Conservation (phyloP, 2,888 invertebrate genomes). For the Nymphalis polychloros region DNA sequence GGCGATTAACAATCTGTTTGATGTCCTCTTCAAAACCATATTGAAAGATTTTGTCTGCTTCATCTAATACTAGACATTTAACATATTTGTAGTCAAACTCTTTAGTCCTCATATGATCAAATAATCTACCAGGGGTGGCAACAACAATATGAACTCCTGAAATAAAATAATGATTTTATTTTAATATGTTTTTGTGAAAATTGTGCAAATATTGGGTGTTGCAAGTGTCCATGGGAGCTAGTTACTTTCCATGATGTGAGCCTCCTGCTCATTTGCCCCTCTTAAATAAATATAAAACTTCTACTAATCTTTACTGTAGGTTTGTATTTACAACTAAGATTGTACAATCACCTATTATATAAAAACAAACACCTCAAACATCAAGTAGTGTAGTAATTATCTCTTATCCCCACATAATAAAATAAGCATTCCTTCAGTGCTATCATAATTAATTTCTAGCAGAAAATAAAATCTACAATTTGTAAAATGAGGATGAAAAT, state of each 20-base stretch:
- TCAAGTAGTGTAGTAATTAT: too few species aligned
- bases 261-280: too few species aligned
- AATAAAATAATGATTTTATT: neutral
- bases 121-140: constrained; percentile 95
- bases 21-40: constrained; percentile 98
- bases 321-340: too few species aligned
- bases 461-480: neutral
- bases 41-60: constrained; percentile 97
- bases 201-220: neutral
- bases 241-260: too few species aligned
- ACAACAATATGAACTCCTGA: constrained; percentile 93
- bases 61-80: constrained; percentile 95
- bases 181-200: neutral
- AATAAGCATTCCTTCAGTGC: too few species aligned
- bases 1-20: constrained; percentile 92
- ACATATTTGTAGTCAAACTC: constrained; percentile 95
- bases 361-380: too few species aligned
- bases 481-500: neutral
- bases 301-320: too few species aligned
- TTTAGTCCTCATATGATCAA: constrained; percentile 96
- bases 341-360: too few species aligned
- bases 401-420: too few species aligned
- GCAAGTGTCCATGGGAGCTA: too few species aligned
- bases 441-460: too few species aligned
- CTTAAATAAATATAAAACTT: too few species aligned